A percentile compares a stretch with the other conserved stretches of the same genome.
phyloP scores from a whole-genome alignment of 2,797 vertebrate species.

The Artibeus lituratus region DNA sequence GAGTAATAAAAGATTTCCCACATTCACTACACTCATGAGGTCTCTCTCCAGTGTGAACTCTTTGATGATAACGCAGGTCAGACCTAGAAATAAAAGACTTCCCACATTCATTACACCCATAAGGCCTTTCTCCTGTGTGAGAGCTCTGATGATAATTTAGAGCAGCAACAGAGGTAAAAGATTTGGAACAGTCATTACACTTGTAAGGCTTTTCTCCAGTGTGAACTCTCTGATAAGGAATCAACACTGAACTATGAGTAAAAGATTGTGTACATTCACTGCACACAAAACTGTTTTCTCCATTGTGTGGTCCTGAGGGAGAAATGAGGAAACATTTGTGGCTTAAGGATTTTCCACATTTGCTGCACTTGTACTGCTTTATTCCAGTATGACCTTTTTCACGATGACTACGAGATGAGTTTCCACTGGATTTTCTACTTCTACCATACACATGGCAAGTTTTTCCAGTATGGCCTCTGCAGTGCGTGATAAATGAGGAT shows the following conservation, averaged over 20 bases:
- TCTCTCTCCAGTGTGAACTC: slow-evolving; percentile 23
- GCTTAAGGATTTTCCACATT: slow-evolving; percentile 54
- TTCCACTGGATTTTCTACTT: slow-evolving; percentile 10
- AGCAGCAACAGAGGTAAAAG: background rate
- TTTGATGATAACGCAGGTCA: slow-evolving; percentile 28
- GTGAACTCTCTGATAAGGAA: background rate
- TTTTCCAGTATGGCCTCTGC: background rate
- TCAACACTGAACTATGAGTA: background rate
- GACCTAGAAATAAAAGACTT: slow-evolving; percentile 26
- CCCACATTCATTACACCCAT: background rate
- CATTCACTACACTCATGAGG: slow-evolving; percentile 38
- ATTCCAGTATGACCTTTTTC: background rate
- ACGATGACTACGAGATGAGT: slow-evolving; percentile 31
- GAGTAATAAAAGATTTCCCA: slow-evolving; percentile 57
- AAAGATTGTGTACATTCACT: background rate
- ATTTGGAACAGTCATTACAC: background rate
- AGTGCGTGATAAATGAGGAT: background rate
- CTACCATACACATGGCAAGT: background rate
- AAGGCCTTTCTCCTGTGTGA: slow-evolving; percentile 37
- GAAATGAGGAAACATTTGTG: background rate
- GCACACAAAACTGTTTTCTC: background rate
- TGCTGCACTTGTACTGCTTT: slow-evolving; percentile 31
- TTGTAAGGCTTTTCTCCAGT: background rate
- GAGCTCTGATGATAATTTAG: background rate
- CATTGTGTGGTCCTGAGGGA: background rate